Conservation (phyloP, 2,888 invertebrate genomes). For the Apamea sordens region DNA sequence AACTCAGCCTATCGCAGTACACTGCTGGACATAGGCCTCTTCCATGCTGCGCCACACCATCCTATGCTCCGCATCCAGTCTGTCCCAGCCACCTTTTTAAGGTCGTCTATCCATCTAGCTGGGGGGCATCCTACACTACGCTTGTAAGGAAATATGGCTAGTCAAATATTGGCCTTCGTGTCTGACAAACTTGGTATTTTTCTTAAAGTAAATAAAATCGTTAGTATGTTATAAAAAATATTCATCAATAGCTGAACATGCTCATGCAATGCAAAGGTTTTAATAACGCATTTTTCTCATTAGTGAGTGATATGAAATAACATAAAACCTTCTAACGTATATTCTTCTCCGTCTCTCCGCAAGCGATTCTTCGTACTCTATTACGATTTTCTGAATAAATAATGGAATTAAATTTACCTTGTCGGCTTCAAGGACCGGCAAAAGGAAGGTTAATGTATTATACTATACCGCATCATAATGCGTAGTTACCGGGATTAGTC, state of each 20-base stretch:
- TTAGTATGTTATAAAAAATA: neutral
- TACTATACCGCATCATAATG: slow-evolving; percentile 44
- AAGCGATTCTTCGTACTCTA: slow-evolving; percentile 15
- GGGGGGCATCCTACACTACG: no score
- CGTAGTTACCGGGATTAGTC: slow-evolving; percentile 26
- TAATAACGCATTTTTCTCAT: slow-evolving; percentile 5
- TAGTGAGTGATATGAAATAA: neutral
- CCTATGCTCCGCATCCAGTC: no score
- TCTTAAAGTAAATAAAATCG: neutral
- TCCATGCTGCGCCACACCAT: no score
- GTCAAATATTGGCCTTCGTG: neutral
- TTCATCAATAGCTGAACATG: neutral
- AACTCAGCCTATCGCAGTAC: no score
- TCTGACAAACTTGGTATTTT: neutral
- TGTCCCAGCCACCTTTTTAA: no score
- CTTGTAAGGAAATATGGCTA: neutral
- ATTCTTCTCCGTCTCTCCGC: slow-evolving; percentile 1
- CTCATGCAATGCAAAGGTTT: neutral
- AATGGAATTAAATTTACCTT: slow-evolving; percentile 35
- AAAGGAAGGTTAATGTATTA: slow-evolving; percentile 35
- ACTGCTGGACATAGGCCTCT: no score
- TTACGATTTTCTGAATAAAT: slow-evolving; percentile 51
- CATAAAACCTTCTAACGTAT: slow-evolving; percentile 11
- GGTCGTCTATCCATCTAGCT: no score
- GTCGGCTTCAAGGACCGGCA: slow-evolving; percentile 27